Evolutionary conservation across 2,888 invertebrate genomes (phyloP).

Genomic region (Lycophotia porphyrea): DNA sequence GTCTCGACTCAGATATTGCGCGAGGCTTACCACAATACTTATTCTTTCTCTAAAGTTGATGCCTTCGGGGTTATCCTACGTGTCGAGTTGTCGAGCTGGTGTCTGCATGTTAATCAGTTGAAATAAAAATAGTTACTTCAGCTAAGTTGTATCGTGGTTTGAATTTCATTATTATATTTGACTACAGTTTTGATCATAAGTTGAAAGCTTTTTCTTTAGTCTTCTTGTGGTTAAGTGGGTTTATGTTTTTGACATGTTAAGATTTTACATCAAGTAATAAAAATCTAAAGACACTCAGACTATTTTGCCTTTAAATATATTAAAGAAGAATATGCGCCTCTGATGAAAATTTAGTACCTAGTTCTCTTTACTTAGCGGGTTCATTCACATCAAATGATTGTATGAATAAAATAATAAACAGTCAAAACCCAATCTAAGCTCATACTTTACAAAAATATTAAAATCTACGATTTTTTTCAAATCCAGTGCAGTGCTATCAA

Average conservation of each 20-base stretch:
- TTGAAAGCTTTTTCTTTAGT: constrained; percentile 8
- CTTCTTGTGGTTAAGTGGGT: not conserved
- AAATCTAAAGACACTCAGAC: not conserved
- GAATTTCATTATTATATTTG: not conserved
- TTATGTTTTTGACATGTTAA: not conserved
- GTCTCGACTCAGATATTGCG: constrained; percentile 29
- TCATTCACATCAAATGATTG: not conserved
- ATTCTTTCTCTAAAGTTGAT: constrained; percentile 42
- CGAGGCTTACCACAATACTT: constrained; percentile 34
- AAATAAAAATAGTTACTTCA: constrained; percentile 22
- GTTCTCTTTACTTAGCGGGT: not conserved
- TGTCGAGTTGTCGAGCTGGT: constrained; percentile 36
- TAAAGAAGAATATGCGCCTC: not conserved
- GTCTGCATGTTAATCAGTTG: constrained; percentile 50
- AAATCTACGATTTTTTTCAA: not conserved
- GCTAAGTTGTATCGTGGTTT: not conserved
- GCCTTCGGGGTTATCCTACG: constrained; percentile 8
- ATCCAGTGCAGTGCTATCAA: constrained; percentile 23
- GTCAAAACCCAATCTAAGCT: constrained; percentile 6
- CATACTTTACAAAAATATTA: not conserved
- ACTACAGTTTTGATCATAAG: not conserved
- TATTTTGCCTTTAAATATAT: not conserved
- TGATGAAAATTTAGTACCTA: not conserved
- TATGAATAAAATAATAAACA: constrained; percentile 15
- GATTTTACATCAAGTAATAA: not conserved